Evolutionary conservation across 1,140 invertebrate species (phyloP).

Genomic region (Drosophila subpulchrella): DNA sequence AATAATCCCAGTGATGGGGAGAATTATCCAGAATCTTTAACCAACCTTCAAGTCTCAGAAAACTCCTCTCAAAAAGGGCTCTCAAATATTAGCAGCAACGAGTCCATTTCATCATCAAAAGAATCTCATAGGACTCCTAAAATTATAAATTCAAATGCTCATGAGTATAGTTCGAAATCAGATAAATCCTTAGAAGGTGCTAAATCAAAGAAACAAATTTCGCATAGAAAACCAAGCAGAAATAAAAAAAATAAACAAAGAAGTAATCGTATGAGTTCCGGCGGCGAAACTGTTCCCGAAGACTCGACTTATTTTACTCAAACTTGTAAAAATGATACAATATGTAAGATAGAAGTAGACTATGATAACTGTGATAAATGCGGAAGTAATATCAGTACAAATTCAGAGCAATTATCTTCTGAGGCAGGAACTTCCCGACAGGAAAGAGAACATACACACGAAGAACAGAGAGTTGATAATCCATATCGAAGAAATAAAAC

Average conservation of each 20-base stretch:
- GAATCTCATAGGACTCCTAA: background rate
- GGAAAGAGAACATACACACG: background rate
- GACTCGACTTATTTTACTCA: no score
- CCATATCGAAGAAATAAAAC: background rate
- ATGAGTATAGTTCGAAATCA: background rate
- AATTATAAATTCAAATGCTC: no score
- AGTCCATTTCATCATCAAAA: background rate
- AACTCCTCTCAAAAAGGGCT: background rate
- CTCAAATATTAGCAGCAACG: background rate
- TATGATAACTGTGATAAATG: background rate
- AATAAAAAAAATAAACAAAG: background rate
- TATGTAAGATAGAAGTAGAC: background rate
- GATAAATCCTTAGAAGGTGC: background rate
- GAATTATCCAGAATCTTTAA: background rate
- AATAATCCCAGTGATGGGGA: background rate
- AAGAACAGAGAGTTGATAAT: background rate
- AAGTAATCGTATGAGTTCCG: background rate
- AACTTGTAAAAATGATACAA: background rate
- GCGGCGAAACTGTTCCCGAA: background rate
- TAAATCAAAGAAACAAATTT: background rate
- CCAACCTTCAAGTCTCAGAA: background rate
- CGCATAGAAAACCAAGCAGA: background rate
- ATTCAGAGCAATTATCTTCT: background rate
- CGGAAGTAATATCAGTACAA: background rate
- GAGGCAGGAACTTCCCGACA: background rate